Conservation (phyloP, 2,888 invertebrate species). For the Diarsia dahlii region DNA sequence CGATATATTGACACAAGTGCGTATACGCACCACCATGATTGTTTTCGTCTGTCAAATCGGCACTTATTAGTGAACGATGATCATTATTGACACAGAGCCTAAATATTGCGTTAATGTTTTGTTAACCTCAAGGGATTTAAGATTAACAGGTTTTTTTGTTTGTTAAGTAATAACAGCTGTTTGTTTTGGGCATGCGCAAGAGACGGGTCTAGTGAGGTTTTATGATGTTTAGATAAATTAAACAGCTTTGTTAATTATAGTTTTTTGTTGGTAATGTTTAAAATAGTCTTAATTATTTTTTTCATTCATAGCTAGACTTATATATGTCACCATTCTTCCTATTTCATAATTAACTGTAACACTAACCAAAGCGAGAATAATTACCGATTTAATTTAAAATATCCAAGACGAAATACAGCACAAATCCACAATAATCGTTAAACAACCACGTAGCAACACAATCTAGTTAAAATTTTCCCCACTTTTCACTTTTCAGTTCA, state of each 20-base stretch:
- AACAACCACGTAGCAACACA: constrained; percentile 54
- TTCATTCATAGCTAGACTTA: neutral
- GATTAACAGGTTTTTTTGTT: constrained; percentile 85
- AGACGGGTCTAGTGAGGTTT: constrained; percentile 63
- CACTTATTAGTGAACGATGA: constrained; percentile 84
- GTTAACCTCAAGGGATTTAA: constrained; percentile 88
- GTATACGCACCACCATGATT: constrained; percentile 78
- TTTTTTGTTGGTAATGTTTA: neutral
- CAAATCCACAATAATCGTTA: constrained; percentile 58
- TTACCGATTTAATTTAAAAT: constrained; percentile 49
- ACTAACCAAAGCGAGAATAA: constrained; percentile 29
- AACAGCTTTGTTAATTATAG: constrained; percentile 39
- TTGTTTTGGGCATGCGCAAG: constrained; percentile 77
- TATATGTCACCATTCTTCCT: constrained; percentile 18
- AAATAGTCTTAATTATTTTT: neutral
- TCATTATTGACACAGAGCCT: constrained; percentile 80
- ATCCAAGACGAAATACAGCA: constrained; percentile 60
- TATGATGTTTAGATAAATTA: constrained; percentile 58
- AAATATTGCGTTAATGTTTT: constrained; percentile 88
- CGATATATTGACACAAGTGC: constrained; percentile 78
- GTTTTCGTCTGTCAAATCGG: constrained; percentile 83
- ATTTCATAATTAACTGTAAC: neutral
- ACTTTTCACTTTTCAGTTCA: constrained; percentile 66
- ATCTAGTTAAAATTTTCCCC: constrained; percentile 41
- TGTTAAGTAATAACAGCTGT: constrained; percentile 87